A percentile compares a stretch with the other conserved stretches of the same genome.
Evolutionary conservation across 1,140 invertebrate genomes (phyloP).

Genomic region (Formica exsecta): DNA sequence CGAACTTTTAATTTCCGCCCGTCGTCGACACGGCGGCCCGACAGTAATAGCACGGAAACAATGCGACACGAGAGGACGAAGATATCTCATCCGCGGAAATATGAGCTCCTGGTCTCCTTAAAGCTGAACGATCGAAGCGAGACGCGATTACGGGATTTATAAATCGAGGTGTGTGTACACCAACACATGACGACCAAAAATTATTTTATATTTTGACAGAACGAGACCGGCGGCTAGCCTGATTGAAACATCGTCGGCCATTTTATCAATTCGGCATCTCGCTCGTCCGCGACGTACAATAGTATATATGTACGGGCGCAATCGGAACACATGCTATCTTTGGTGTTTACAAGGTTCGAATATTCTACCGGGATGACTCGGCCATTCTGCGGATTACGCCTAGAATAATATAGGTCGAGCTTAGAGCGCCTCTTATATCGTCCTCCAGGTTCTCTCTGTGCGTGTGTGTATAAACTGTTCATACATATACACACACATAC

Average conservation of each 20-base stretch:
- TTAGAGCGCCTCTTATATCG: neutral
- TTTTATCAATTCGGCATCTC: conserved; percentile 19
- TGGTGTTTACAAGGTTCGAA: conserved; percentile 50
- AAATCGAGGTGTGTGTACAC: neutral
- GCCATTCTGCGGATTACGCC: conserved; percentile 6
- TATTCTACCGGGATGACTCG: conserved; percentile 14
- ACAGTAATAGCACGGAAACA: conserved; percentile 57
- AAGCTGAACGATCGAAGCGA: conserved; percentile 29
- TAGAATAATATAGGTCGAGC: neutral
- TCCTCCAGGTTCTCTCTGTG: too few relatives aligned
- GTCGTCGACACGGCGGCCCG: conserved; percentile 36
- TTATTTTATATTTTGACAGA: conserved; percentile 14
- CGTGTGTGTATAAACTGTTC: too few relatives aligned
- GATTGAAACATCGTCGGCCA: neutral
- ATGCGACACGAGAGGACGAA: conserved; percentile 47
- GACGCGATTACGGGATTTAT: neutral
- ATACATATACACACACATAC: neutral
- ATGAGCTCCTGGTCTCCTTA: conserved; percentile 34
- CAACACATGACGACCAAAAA: too few relatives aligned
- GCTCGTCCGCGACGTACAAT: neutral
- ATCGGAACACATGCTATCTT: conserved; percentile 5
- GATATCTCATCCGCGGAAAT: conserved; percentile 50
- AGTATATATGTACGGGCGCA: neutral
- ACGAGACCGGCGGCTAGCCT: neutral
- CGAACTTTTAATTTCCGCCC: conserved; percentile 61